These are phyloP conservation scores for Pampusana beccarii DNA, from an alignment of 2,113 vertebrate species.

Conservation along the genomic window DNA sequence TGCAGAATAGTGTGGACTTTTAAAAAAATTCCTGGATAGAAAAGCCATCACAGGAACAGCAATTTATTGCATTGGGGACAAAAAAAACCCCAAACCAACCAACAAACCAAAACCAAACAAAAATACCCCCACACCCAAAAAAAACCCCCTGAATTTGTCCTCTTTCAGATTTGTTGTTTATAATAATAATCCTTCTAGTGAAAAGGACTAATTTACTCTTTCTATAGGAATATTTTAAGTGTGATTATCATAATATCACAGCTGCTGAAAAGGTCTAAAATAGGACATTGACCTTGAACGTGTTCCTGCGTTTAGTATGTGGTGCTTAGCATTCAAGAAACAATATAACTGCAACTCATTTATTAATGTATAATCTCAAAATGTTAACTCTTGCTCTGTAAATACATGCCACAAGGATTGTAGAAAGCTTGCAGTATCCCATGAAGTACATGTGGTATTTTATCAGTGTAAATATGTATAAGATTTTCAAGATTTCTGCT, in stretches of 20 bases:
- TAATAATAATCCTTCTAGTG: conserved; percentile 78
- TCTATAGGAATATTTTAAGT: conserved; percentile 82
- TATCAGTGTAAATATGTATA: conserved; percentile 67
- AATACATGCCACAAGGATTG: conserved; percentile 65
- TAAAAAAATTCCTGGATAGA: background rate
- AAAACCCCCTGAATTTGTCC: conserved; percentile 47
- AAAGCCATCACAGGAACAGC: conserved; percentile 35
- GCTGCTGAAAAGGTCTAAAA: conserved; percentile 81
- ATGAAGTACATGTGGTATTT: conserved; percentile 64
- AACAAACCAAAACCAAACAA: too few species aligned
- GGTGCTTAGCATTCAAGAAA: conserved; percentile 81
- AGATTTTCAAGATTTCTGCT: conserved; percentile 74
- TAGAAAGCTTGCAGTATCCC: conserved; percentile 56
- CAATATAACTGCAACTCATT: conserved; percentile 74
- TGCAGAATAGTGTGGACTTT: background rate
- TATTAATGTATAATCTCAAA: conserved; percentile 77
- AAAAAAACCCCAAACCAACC: background rate
- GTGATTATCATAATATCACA: conserved; percentile 83
- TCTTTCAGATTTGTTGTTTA: conserved; percentile 76
- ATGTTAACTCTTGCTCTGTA: conserved; percentile 75
- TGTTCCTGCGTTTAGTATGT: conserved; percentile 71
- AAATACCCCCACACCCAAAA: background rate
- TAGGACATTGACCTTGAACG: conserved; percentile 79
- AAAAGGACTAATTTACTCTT: conserved; percentile 82
- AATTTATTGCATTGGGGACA: conserved; percentile 31